Evolutionary conservation across 2,797 vertebrate species (phyloP).

Genomic region (Cynodonichthys magdalenae): DNA sequence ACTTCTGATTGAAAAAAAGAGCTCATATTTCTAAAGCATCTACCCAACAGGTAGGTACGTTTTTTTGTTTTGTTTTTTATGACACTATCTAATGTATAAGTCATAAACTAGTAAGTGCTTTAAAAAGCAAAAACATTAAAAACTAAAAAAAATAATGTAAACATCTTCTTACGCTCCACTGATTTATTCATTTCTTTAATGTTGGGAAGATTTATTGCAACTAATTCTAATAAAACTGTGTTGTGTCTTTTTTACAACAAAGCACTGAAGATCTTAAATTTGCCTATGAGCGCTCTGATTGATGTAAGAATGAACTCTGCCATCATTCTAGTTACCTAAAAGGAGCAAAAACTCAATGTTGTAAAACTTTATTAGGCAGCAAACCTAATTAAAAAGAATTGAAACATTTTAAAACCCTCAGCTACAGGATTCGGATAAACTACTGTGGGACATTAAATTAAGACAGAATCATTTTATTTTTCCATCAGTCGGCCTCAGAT

Average conservation of each 20-base stretch:
- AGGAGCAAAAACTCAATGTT: slow-evolving; percentile 44
- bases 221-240: slow-evolving; percentile 35
- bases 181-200: slow-evolving; percentile 11
- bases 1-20: slow-evolving; percentile 18
- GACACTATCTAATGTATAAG: slow-evolving; percentile 17
- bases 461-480: slow-evolving; percentile 38
- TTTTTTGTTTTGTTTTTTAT: slow-evolving; percentile 38
- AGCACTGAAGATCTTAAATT: slow-evolving; percentile 12
- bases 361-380: slow-evolving; percentile 42
- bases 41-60: slow-evolving; percentile 24
- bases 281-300: slow-evolving; percentile 58
- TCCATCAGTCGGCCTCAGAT: slow-evolving; percentile 43
- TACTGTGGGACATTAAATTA: slow-evolving; percentile 29
- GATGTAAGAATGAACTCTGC: slow-evolving; percentile 27
- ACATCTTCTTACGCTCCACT: slow-evolving; percentile 59
- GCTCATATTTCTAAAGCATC: slow-evolving; percentile 8
- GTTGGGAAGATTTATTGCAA: slow-evolving; percentile 23
- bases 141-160: slow-evolving; percentile 54
- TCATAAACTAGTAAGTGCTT: slow-evolving; percentile 65
- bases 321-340: slow-evolving; percentile 29
- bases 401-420: slow-evolving; percentile 38
- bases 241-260: slow-evolving; percentile 21
- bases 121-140: slow-evolving; percentile 44
- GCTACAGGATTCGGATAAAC: slow-evolving; percentile 33
- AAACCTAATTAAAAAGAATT: slow-evolving; percentile 29